Evolutionary conservation across 2,888 invertebrate species (phyloP).

Genomic region (Netelia melanura): DNA sequence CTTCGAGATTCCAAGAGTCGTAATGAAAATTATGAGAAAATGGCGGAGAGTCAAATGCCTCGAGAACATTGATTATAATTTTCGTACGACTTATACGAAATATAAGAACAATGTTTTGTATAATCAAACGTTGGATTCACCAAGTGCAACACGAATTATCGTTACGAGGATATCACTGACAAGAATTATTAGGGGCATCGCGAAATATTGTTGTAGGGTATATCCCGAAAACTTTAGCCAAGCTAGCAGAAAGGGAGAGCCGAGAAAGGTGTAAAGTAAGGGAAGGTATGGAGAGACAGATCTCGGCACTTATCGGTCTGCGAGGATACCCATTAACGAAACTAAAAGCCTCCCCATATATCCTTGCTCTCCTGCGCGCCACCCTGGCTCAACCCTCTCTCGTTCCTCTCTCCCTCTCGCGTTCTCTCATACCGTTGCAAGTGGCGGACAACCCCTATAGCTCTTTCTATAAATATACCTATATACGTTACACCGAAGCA

Average conservation of each 20-base stretch:
- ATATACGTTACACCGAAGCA: slow-evolving; percentile 22
- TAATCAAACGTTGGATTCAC: background rate
- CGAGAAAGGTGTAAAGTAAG: slow-evolving; percentile 83
- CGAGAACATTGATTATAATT: background rate
- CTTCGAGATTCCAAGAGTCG: background rate
- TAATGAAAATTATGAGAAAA: slow-evolving; percentile 14
- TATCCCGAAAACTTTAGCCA: background rate
- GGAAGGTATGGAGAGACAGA: slow-evolving; percentile 81
- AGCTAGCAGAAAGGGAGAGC: slow-evolving; percentile 27
- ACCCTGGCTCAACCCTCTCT: slow-evolving; percentile 74
- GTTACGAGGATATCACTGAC: no score
- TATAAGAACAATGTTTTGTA: background rate
- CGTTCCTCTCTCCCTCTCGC: slow-evolving; percentile 64
- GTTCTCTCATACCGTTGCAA: slow-evolving; percentile 68
- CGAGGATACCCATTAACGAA: slow-evolving; percentile 85
- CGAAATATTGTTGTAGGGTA: background rate
- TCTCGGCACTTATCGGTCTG: slow-evolving; percentile 85
- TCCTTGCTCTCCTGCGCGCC: slow-evolving; percentile 74
- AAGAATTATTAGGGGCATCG: no score
- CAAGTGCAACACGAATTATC: background rate
- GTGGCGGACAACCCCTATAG: slow-evolving; percentile 67
- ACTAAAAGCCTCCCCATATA: slow-evolving; percentile 85
- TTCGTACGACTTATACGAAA: background rate
- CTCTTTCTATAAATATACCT: background rate
- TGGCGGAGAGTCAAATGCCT: background rate